These are phyloP conservation scores for Hybognathus amarus DNA, from an alignment of 2,797 vertebrate genomes.

Conservation along the genomic window DNA sequence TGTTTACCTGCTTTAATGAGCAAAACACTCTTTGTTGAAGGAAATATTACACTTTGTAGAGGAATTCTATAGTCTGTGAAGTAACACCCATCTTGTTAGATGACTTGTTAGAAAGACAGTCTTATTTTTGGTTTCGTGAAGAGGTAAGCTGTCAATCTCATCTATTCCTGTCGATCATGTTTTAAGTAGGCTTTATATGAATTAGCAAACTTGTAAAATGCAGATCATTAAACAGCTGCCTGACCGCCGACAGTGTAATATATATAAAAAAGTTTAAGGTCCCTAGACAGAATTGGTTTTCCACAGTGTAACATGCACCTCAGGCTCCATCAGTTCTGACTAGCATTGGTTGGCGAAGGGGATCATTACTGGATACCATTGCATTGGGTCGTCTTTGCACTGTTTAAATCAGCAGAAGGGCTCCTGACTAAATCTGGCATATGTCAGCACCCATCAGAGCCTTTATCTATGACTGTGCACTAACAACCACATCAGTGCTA, in stretches of 20 bases:
- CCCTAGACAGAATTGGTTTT: conserved; percentile 14
- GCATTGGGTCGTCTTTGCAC: conserved; percentile 33
- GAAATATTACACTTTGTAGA: not conserved
- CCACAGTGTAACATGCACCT: conserved; percentile 15
- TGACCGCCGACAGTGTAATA: conserved; percentile 4
- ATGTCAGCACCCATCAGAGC: conserved; percentile 31
- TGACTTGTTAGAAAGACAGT: not conserved
- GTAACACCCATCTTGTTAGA: not conserved
- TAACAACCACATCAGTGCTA: conserved; percentile 42
- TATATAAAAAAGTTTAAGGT: not conserved
- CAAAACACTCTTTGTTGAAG: not conserved
- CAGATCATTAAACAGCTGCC: not conserved
- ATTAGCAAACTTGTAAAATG: not conserved
- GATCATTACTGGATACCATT: conserved; percentile 40
- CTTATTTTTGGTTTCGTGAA: not conserved
- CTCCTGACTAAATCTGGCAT: conserved; percentile 36
- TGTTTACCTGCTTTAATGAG: not conserved
- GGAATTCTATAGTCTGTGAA: not conserved
- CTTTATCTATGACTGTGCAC: conserved; percentile 45
- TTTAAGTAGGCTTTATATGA: not conserved
- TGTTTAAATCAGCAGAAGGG: conserved; percentile 44
- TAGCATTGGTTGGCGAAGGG: conserved; percentile 32
- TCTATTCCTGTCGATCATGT: not conserved
- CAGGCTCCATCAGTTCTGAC: conserved; percentile 19
- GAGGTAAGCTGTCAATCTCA: not conserved